A percentile compares a stretch with the other conserved stretches of the same genome.
phyloP scores from a whole-genome alignment of 2,113 vertebrate species.

The Cygnus atratus region DNA sequence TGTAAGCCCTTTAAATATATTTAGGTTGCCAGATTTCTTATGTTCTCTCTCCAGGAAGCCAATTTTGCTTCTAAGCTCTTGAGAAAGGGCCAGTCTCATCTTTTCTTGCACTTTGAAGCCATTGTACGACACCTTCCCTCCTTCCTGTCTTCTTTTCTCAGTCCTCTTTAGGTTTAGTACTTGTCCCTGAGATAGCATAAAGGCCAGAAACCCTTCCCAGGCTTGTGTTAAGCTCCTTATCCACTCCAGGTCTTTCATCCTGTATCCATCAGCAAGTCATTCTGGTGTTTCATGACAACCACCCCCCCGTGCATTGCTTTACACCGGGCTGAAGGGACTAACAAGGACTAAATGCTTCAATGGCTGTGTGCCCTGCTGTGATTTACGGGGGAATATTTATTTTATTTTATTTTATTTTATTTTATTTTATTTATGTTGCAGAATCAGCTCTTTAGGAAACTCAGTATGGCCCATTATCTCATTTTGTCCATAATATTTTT shows the following conservation, averaged over 20 bases:
- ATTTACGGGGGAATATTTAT: background rate
- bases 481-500: background rate
- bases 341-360: background rate
- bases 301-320: background rate
- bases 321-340: background rate
- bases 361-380: background rate
- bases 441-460: background rate
- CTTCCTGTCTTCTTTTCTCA: background rate
- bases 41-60: constrained; percentile 54
- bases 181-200: background rate
- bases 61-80: constrained; percentile 48
- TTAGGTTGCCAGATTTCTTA: constrained; percentile 61
- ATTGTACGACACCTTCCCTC: background rate
- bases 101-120: constrained; percentile 6
- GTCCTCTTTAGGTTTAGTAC: background rate
- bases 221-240: constrained; percentile 43
- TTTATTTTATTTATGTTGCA: background rate
- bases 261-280: background rate
- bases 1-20: constrained; percentile 51
- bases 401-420: background rate
- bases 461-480: background rate
- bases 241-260: background rate
- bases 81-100: constrained; percentile 54
- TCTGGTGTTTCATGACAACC: background rate
- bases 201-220: constrained; percentile 30